phyloP scores from a whole-genome alignment of 2,888 invertebrate genomes.

The Seira ritae region DNA sequence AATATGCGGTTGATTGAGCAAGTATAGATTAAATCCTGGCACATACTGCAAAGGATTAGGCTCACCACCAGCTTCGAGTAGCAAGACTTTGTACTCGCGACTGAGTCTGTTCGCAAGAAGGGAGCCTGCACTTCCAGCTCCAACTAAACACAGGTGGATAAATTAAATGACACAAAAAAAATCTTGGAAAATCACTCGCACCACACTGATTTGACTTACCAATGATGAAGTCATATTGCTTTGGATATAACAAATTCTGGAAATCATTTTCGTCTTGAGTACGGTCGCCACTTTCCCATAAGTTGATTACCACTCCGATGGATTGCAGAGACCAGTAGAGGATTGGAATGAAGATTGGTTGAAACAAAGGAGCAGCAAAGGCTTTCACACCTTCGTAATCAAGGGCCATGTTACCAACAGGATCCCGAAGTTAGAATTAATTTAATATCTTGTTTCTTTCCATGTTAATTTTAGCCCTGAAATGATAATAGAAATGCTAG shows the following conservation, averaged over 20 bases:
- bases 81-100: conserved; percentile 59
- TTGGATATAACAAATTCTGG: not conserved
- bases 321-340: conserved; percentile 32
- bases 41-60: conserved; percentile 65
- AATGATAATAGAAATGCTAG: too few relatives aligned
- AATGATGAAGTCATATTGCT: conserved; percentile 56
- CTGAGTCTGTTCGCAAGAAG: conserved; percentile 61
- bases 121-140: conserved; percentile 59
- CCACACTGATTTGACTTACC: conserved; percentile 44
- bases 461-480: too few relatives aligned
- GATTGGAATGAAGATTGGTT: conserved; percentile 46
- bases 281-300: conserved; percentile 48
- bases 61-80: conserved; percentile 63
- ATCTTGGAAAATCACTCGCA: too few relatives aligned
- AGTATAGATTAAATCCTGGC: conserved; percentile 64
- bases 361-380: conserved; percentile 30
- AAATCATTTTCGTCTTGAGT: conserved; percentile 38
- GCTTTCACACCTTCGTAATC: not conserved
- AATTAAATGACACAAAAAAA: too few relatives aligned
- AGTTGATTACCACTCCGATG: conserved; percentile 26
- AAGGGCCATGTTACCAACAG: not conserved
- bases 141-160: too few relatives aligned
- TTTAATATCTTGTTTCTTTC: too few relatives aligned
- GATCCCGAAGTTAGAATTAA: too few relatives aligned
- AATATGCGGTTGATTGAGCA: conserved; percentile 64